Conservation (phyloP, 2,113 vertebrate genomes). For the Rhabdomys dilectus region DNA sequence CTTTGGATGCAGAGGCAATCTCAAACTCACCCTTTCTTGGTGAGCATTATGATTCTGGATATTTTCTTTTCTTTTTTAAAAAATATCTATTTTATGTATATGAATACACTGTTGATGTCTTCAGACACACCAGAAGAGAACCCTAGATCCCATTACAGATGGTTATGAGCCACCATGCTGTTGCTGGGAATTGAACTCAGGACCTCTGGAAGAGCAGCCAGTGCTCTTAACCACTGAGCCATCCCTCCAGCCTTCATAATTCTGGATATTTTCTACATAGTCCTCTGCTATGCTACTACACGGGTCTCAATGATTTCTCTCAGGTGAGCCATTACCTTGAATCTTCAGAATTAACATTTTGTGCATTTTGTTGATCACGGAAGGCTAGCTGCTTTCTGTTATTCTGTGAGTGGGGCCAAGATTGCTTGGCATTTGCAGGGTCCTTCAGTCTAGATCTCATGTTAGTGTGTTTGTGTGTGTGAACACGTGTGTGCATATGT, state of each 20-base stretch:
- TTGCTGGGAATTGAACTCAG: too few species aligned
- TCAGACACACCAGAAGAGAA: too few species aligned
- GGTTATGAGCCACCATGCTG: too few species aligned
- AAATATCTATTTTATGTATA: too few species aligned
- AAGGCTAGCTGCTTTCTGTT: background rate
- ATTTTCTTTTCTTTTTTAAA: too few species aligned
- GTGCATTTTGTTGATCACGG: background rate
- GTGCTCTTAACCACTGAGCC: too few species aligned
- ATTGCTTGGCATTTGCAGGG: background rate
- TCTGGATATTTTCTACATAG: background rate
- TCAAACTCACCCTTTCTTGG: background rate
- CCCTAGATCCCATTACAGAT: too few species aligned
- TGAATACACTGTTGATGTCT: too few species aligned
- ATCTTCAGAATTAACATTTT: background rate
- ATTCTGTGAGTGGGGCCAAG: background rate
- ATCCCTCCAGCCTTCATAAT: background rate
- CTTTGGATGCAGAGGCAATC: fast-evolving
- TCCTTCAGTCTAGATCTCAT: background rate
- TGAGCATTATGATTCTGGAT: background rate
- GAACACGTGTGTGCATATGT: too few species aligned
- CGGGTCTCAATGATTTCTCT: background rate
- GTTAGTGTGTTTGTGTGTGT: background rate
- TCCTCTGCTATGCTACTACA: fast-evolving
- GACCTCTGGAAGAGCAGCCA: too few species aligned
- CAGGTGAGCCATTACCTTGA: background rate